Evolutionary conservation across 1,140 invertebrate genomes (phyloP), one percentile per base, ranked within the genome.

Genomic region (Pseudomyrmex flavicornis): DNA sequence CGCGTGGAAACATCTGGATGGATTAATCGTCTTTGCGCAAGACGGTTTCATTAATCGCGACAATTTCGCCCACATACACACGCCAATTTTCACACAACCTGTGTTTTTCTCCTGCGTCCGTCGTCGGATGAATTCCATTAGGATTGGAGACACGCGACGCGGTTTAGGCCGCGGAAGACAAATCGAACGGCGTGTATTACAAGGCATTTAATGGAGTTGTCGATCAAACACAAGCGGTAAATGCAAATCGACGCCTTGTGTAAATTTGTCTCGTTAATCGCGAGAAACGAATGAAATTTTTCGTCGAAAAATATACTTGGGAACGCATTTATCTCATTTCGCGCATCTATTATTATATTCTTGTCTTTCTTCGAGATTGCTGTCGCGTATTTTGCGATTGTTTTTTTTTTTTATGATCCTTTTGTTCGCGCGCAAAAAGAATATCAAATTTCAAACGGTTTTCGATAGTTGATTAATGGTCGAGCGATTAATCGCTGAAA

Each of bases 21-120:
- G 48, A 48, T 83, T 83, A 85, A 85, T 85, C 77, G n/a, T 9
- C 44, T 35, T 7, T n/a, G 69, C 54, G 48, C 62, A 12, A 48
- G 61, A 17, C 58, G 48, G 52, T 46, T 61, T 84, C 82, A 69
- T 86, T 86, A 86, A 79, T 84, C 68, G 85, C 26, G 52, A 59
- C 59, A 73, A 84, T 79, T 80, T 65, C 13, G 83, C 65, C 65
- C 56, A 80, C 35, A 35, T 5, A 35, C 35, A 35, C 35, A 35
- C 65, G 83, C 56, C 48, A 80, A 80, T 84, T 84, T 65, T 50
- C 35, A 59, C 20, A 59, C 61, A 62, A 59, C 61, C 80, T 70
- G 61, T 80, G 54, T 80, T 72, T 70, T 84, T 68, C 74, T 26
- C 2, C 26, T 50, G 35, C 46, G n/a, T 58, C 17, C n/a, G n/a